These are phyloP conservation scores for Phortica magna DNA, from an alignment of 2,888 invertebrate species.

Conservation along the genomic window DNA sequence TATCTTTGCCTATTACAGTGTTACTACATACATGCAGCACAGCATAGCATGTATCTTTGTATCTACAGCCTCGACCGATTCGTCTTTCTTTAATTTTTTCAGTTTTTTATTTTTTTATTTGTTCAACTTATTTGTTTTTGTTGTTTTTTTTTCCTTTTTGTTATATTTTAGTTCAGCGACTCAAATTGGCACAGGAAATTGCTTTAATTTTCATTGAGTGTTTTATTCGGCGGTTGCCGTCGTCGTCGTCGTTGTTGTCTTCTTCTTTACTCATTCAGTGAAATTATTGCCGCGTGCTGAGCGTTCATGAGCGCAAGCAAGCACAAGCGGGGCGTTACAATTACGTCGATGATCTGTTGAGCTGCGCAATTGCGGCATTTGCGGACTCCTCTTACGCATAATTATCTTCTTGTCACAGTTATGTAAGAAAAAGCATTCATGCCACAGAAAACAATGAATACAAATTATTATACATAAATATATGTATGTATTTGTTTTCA, in stretches of 20 bases:
- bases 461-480: no score
- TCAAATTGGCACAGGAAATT: constrained; percentile 71
- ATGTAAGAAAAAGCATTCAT: no score
- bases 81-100: not conserved
- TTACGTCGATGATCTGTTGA: no score
- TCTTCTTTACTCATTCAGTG: constrained; percentile 19
- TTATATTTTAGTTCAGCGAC: constrained; percentile 66
- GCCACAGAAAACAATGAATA: no score
- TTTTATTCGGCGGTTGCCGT: constrained; percentile 34
- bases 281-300: constrained; percentile 57
- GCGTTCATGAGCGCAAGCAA: constrained; percentile 28
- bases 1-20: not conserved
- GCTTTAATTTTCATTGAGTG: constrained; percentile 69
- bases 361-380: not conserved
- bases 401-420: no score
- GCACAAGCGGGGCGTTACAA: no score
- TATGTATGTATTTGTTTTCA: no score
- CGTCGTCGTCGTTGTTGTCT: constrained; percentile 21
- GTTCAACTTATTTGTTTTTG: not conserved
- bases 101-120: no score
- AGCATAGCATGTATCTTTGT: not conserved
- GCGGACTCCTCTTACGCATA: constrained; percentile 1
- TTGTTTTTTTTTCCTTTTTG: not conserved
- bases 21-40: no score
- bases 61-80: not conserved